A percentile compares a stretch with the other conserved stretches of the same genome.
phyloP scores from a whole-genome alignment of 2,113 vertebrate genomes.

The Callospermophilus lateralis region DNA sequence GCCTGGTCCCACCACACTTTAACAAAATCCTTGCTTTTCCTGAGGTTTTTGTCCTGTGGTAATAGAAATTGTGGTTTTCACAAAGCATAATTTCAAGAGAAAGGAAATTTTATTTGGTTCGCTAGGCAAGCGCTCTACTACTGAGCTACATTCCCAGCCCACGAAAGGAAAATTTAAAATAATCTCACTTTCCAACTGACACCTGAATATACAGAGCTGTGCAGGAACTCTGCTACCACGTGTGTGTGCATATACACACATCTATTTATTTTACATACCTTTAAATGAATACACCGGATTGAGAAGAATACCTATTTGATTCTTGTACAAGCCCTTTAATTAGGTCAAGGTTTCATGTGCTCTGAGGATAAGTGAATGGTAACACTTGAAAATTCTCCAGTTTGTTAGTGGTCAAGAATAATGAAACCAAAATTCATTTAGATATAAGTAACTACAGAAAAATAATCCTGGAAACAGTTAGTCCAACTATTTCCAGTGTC shows the following conservation, averaged over 20 bases:
- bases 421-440: constrained; percentile 53
- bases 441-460: constrained; percentile 35
- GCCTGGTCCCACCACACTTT: background rate
- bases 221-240: background rate
- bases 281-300: background rate
- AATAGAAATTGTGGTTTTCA: background rate
- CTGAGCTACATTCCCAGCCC: too few relatives aligned
- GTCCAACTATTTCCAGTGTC: constrained; percentile 69
- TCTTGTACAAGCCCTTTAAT: background rate
- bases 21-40: background rate
- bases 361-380: background rate
- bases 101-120: background rate
- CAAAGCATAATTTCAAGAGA: background rate
- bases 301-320: background rate
- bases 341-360: background rate
- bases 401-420: constrained; percentile 12
- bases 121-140: too few relatives aligned
- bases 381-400: background rate
- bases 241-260: too few relatives aligned
- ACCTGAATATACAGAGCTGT: background rate
- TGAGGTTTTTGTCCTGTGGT: background rate
- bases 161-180: constrained; percentile 5
- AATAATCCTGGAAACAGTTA: constrained; percentile 61
- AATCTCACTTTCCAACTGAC: constrained; percentile 16
- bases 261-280: background rate